These are phyloP conservation scores for Balaenoptera acutorostrata DNA, from an alignment of 2,113 vertebrate genomes.

Conservation along the genomic window DNA sequence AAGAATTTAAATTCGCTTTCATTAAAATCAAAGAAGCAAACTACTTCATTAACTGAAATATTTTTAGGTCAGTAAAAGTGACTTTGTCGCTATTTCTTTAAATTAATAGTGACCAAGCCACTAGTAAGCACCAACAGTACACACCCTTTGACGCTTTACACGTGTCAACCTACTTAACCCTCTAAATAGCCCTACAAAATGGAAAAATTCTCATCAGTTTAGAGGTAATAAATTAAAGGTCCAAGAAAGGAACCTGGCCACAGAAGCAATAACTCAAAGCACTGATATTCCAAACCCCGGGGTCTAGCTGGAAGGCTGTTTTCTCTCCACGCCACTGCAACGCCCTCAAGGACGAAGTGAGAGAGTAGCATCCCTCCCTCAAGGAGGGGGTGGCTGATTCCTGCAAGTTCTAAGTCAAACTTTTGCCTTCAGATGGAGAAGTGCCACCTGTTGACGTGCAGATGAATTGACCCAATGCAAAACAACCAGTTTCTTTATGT, in stretches of 20 bases:
- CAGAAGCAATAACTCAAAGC: not conserved
- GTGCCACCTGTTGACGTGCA: not conserved
- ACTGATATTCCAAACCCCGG: not conserved
- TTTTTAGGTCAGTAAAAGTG: slow-evolving; percentile 1
- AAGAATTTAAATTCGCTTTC: not conserved
- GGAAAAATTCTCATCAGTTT: not conserved
- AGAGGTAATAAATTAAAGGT: not conserved
- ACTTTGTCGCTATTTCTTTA: not conserved
- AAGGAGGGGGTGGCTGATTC: not conserved
- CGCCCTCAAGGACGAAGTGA: not conserved
- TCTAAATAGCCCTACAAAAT: not conserved
- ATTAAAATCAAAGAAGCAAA: slow-evolving; percentile 22
- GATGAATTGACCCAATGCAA: not conserved
- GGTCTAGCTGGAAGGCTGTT: not conserved
- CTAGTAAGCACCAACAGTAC: not conserved
- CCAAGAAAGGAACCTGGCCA: not conserved
- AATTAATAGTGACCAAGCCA: not conserved
- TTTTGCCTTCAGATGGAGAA: not conserved
- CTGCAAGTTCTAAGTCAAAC: not conserved
- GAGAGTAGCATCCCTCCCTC: too few species aligned
- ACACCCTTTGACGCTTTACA: not conserved
- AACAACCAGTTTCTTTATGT: not conserved
- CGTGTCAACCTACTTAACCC: not conserved
- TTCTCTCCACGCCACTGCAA: not conserved
- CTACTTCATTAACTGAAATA: not conserved